phyloP scores from a whole-genome alignment of 2,113 vertebrate species.

The Pollimyrus isidori region DNA sequence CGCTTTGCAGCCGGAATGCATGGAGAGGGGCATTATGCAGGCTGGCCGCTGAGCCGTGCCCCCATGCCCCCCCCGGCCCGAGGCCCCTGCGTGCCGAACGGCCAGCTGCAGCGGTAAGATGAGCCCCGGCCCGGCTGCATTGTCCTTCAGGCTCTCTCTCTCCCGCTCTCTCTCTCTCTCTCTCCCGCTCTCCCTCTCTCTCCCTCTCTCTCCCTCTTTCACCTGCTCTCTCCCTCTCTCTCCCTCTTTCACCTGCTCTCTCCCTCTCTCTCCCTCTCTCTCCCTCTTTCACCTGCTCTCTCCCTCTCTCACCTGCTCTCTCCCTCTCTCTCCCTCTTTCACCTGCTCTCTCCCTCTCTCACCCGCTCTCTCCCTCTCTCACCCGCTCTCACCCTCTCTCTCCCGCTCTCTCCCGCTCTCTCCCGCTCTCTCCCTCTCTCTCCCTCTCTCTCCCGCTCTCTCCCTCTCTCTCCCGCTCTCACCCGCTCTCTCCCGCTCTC shows the following conservation, averaged over 20 bases:
- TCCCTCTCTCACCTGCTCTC: too few species aligned
- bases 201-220: too few species aligned
- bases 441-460: neutral
- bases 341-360: too few species aligned
- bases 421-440: neutral
- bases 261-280: too few species aligned
- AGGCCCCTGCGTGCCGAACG: neutral
- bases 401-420: too few species aligned
- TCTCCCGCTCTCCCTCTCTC: neutral
- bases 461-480: neutral
- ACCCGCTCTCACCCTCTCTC: neutral
- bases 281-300: too few species aligned
- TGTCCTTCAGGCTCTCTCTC: constrained; percentile 2
- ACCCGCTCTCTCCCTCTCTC: neutral
- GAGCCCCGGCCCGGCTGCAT: neutral
- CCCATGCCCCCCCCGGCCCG: too few species aligned
- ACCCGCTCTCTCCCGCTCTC: too few species aligned
- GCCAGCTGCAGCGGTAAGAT: constrained; percentile 14
- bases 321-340: neutral
- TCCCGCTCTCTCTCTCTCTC: neutral
- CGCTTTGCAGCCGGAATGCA: neutral
- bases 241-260: too few species aligned
- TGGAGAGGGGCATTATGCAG: neutral
- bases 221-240: too few species aligned
- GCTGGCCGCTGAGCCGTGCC: neutral